Base-by-base conservation (phyloP, 2,797 vertebrate genomes). In the Gouania willdenowi region DNA sequence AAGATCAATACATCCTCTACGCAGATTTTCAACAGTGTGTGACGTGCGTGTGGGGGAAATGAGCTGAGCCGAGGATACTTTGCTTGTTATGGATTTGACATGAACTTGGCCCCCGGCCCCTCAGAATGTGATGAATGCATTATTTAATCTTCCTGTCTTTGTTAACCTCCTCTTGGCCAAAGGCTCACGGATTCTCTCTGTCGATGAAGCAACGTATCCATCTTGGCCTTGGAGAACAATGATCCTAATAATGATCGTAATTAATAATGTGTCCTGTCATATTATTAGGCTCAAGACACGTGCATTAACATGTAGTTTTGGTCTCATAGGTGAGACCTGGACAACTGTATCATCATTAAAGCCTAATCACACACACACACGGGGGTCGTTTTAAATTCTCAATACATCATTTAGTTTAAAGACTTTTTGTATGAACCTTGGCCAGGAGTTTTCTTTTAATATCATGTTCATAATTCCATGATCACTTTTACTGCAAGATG, bases 71-170 rank as follows among this genome's bases (percentile, higher is more conserved):
- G 88, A 91, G 90, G 91, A 89, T 93, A 92, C 90, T 91, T 89
- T 88, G 87, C 89, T 90, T 91, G 91, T 93, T 94, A 93, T 89
- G 90, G 88, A 89, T 93, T 92, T 93, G 93, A 97, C 94, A 93
- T 90, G 91, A 91, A 90, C 90, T 94, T 97, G 94, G 93, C 92
- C 81, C 62, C 41, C 26, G 61, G 92, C 92, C 90, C 81, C 75
- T 77, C 88, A 87, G 85, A 91, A 91, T 89, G 92, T 94, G 91
- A 92, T 91, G 92, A 91, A 93, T 93, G 94, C 92, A 95, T 93
- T 93, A 95, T 97, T 92, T 88, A 76, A 88, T 91, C 91, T 97
- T 98, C 95, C 95, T 95, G 94, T 88, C 88, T 97, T 98, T 98
- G 95, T 98, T 94, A 89, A 83, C 91, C 90, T 90, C 82, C 83